Conservation (phyloP, 2,888 invertebrate species). For the Agrotis exclamationis region DNA sequence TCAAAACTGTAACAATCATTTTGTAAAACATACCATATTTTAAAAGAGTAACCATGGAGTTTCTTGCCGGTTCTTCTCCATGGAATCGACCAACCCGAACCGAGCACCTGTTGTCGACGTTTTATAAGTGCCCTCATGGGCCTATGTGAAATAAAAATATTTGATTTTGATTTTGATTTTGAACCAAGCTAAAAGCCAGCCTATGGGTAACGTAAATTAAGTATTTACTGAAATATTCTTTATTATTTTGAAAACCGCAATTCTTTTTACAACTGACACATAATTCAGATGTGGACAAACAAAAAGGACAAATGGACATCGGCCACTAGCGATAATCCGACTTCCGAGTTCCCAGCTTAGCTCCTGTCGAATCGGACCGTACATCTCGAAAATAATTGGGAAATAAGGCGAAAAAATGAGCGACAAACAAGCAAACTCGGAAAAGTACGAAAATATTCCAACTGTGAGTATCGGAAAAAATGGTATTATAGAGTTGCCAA, state of each 20-base stretch:
- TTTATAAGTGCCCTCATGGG: no score
- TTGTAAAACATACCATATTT: no score
- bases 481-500: neutral
- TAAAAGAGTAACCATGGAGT: no score
- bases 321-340: constrained; percentile 42
- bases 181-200: no score
- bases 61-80: no score
- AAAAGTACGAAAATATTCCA: neutral
- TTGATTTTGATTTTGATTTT: no score
- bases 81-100: no score
- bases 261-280: constrained; percentile 4
- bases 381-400: constrained; percentile 59
- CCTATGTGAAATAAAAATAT: no score
- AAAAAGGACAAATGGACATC: constrained; percentile 25
- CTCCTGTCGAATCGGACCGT: constrained; percentile 32
- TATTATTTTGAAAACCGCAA: neutral
- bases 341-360: constrained; percentile 26
- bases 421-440: neutral
- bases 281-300: constrained; percentile 21
- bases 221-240: no score
- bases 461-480: neutral
- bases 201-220: no score
- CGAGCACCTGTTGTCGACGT: no score
- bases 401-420: constrained; percentile 46
- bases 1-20: no score